Base-by-base conservation (phyloP, 2,113 vertebrate genomes). In the Hoplias malabaricus region DNA sequence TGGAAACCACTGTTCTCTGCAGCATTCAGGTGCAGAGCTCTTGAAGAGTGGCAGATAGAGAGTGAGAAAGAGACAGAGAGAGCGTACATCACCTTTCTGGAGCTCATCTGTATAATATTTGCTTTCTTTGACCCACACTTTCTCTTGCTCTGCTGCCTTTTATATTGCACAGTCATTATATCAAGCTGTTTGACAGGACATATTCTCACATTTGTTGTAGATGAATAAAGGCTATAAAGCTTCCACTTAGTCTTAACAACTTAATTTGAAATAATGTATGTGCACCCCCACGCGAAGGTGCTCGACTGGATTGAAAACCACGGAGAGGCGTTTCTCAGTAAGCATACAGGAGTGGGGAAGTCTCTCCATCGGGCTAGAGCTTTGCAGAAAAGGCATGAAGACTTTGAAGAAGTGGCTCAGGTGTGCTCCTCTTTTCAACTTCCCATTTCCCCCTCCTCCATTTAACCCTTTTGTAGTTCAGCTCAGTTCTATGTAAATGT, bases 271-370 rank as follows among this genome's bases (percentile, higher is more conserved):
- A 38, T n/a, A 50, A 29, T 74, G 69, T 40, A 50, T 23, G 50
- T 38, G 54, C 38, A n/a, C 23, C n/a, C 27, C 48, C 34, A 42
- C 65, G 12, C 16, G 34, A 72, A 99, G 98, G 98, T 99, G 72
- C 90, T 99, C 89, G 98, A 99, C 86, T 99, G 98, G 98, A 99
- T 99, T 23, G 97, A 99, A 89, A 99, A 99, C 89, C 98, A 99
- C 0, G 97, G 98, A 57, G 98, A 99, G 89, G 98, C 97, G 53
- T 99, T 99, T 80, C 95, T 99, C 77, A 99, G 98, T 88, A 99
- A 99, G 81, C 98, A 99, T 74, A 99, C 97, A 0, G 98, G 98
- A 1, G 97, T 98, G 77, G 98, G 98, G 53, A 99, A 99, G 80
- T 99, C 98, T 1, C 92, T 99, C 4, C 98, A 99, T 83, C 93